phyloP scores from a whole-genome alignment of 2,113 vertebrate genomes.

The Elaphurus davidianus region DNA sequence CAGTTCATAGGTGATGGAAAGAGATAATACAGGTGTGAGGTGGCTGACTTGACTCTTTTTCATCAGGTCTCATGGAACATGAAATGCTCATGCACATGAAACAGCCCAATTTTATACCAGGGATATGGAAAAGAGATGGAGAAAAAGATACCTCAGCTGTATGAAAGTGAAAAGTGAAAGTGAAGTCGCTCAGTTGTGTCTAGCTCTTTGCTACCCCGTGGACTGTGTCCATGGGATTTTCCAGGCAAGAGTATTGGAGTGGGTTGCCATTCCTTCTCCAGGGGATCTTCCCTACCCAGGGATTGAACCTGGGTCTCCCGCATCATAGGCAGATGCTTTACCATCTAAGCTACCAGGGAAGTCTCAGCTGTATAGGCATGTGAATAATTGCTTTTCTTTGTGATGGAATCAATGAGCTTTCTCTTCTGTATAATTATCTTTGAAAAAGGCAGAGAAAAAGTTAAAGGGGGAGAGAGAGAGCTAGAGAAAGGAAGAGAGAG shows the following conservation, averaged over 20 bases:
- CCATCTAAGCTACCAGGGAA: neutral
- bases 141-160: neutral
- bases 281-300: neutral
- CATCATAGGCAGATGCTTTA: neutral
- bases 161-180: neutral
- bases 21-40: neutral
- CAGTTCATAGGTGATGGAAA: neutral
- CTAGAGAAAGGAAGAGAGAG: neutral
- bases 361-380: neutral
- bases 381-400: slow-evolving; percentile 18
- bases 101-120: neutral
- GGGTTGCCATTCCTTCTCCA: neutral
- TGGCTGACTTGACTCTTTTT: neutral
- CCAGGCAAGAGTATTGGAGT: neutral
- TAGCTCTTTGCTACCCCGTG: neutral
- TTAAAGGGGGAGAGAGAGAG: neutral
- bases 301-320: neutral
- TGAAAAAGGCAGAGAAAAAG: slow-evolving; percentile 43
- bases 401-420: neutral
- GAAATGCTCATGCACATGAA: neutral
- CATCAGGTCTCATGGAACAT: neutral
- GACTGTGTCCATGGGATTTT: neutral
- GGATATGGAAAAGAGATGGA: neutral
- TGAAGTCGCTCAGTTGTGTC: neutral
- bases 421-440: slow-evolving; percentile 27